Base-by-base conservation (phyloP, 2,888 invertebrate species). In the Crematogaster levior region DNA sequence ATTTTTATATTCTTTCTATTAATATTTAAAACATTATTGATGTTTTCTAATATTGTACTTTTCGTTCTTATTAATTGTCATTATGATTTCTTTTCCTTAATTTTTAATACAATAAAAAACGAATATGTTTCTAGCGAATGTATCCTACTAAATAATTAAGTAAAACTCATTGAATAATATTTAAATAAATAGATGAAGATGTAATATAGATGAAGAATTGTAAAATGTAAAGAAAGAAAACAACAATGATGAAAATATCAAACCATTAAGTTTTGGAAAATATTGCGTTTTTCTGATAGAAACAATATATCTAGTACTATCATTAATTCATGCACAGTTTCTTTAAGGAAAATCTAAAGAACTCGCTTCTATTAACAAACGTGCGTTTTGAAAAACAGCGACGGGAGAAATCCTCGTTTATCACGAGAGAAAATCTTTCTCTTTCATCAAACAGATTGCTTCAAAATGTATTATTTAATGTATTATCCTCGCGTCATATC, bases 381-480 rank as follows among this genome's bases (percentile, higher is more conserved):
- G 24, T 43, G 7, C 15, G 6, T 53, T 1, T 1, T 51, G 34
- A n/a, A 34, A 68, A 68, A 34, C 21, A 3, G n/a, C 21, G 48
- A 12, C 5, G 3, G 0, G 10, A 27, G 27, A 72, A 56, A 72
- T 0, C 3, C 6, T 40, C 6, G n/a, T 15, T 4, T 7, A 53
- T 46, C 46, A 18, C 24, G 10, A 34, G 15, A n/a, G 12, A 15
- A 18, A 40, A 56, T 70, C 10, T 46, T 30, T 70, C 1, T 10
- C 24, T 53, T 68, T 18, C 1, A 72, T 70, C 5, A n/a, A 30
- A 10, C n/a, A 40, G 53, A 53, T n/a, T 7, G 18, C 15, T 0
- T 1, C 12, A 9, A 70, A 70, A 40, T 9, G 1, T 40, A 65
- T 82, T 86, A 84, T 4, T 48, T 75, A 84, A 86, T 21, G n/a